These are phyloP conservation scores for Isurus oxyrinchus DNA, from an alignment of 2,113 vertebrate species.

Conservation along the genomic window DNA sequence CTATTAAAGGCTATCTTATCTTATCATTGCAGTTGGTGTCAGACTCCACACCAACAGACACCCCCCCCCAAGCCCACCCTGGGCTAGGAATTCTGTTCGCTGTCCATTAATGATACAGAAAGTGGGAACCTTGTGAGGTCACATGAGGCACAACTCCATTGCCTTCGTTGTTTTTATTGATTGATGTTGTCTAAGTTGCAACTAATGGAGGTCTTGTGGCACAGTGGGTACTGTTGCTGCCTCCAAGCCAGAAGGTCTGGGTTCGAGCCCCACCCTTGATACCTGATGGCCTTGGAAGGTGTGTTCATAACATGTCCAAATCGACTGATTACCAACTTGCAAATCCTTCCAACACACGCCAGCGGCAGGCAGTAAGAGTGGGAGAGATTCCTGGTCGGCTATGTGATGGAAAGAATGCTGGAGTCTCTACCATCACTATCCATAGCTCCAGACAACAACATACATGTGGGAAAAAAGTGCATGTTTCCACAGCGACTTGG, in stretches of 20 bases:
- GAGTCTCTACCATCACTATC: too few species aligned
- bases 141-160: not conserved
- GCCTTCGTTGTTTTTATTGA: not conserved
- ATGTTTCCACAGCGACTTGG: too few species aligned
- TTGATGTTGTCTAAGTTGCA: not conserved
- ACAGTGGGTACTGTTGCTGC: not conserved
- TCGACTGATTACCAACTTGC: too few species aligned
- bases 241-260: not conserved
- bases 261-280: too few species aligned
- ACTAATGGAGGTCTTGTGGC: not conserved
- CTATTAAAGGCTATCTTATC: not conserved
- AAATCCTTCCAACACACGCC: too few species aligned
- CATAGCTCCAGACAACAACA: too few species aligned
- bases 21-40: not conserved
- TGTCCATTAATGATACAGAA: not conserved
- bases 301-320: not conserved
- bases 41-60: not conserved
- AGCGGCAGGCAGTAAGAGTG: too few species aligned
- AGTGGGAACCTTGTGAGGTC: not conserved
- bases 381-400: not conserved
- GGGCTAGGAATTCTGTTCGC: not conserved
- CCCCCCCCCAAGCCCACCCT: not conserved
- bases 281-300: not conserved
- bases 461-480: too few species aligned
- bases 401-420: too few species aligned